Evolutionary conservation across 2,113 vertebrate genomes (phyloP).

Genomic region (Mormyrus lacerda): DNA sequence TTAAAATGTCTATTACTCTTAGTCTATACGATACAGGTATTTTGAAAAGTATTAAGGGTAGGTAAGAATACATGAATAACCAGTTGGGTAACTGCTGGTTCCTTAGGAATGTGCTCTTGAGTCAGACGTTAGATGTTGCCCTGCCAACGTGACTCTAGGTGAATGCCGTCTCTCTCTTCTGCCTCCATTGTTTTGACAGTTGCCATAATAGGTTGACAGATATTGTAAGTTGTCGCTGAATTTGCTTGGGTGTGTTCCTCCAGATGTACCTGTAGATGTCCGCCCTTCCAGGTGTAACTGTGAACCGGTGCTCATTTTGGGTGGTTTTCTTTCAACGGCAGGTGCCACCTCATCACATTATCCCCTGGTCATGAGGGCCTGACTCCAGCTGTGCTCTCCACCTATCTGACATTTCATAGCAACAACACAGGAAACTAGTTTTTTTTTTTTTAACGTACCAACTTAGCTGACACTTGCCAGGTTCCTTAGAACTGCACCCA

Average conservation of each 20-base stretch:
- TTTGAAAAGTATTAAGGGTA: not conserved
- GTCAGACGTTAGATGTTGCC: not conserved
- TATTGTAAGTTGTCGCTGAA: slow-evolving; percentile 38
- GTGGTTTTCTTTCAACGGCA: slow-evolving; percentile 17
- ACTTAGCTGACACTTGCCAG: not conserved
- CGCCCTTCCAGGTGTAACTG: not conserved
- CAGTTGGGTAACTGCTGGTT: not conserved
- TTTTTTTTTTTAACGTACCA: not conserved
- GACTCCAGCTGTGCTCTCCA: not conserved
- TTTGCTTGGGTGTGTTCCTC: slow-evolving; percentile 14
- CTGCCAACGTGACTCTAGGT: not conserved
- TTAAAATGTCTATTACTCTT: not conserved
- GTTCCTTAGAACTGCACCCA: not conserved
- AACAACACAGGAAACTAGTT: not conserved
- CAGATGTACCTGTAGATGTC: not conserved
- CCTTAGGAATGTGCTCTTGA: not conserved
- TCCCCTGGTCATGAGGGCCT: not conserved
- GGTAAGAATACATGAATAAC: not conserved
- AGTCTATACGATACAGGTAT: not conserved
- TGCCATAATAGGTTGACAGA: slow-evolving; percentile 44
- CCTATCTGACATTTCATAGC: not conserved
- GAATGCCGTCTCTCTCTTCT: not conserved
- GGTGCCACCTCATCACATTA: slow-evolving; percentile 7
- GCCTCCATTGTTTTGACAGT: slow-evolving; percentile 17
- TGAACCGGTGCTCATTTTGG: slow-evolving; percentile 27